Conservation (phyloP, 2,113 vertebrate species). For the Progne subis region DNA sequence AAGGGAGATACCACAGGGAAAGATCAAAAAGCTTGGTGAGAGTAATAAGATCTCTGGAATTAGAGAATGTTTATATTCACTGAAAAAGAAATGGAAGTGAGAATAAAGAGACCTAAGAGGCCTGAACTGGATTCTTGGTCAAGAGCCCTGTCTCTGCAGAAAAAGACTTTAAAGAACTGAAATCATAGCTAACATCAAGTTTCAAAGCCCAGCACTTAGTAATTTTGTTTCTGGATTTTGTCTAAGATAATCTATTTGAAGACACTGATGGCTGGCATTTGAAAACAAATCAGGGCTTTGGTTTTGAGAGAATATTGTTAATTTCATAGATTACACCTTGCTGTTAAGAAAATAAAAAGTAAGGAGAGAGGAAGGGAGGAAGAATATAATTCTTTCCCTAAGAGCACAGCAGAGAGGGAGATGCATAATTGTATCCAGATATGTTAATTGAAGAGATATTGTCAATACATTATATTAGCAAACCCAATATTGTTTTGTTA, state of each 20-base stretch:
- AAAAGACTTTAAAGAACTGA: not conserved
- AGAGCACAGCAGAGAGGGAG: not conserved
- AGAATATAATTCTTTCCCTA: not conserved
- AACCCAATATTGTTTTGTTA: not conserved
- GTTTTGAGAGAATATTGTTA: not conserved
- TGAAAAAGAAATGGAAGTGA: not conserved
- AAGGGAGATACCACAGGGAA: not conserved
- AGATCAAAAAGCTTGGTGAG: not conserved
- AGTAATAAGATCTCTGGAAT: not conserved
- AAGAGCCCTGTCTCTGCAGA: not conserved
- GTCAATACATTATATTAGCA: not conserved
- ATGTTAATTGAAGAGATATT: not conserved
- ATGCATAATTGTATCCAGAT: not conserved
- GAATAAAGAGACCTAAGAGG: not conserved
- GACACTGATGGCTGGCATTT: not conserved
- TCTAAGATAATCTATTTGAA: not conserved
- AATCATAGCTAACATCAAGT: not conserved
- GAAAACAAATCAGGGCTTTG: not conserved
- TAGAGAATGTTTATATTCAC: not conserved
- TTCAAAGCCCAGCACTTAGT: not conserved
- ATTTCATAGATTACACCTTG: not conserved
- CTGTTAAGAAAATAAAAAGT: not conserved
- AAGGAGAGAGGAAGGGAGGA: not conserved
- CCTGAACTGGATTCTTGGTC: not conserved
- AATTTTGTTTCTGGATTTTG: not conserved